These are phyloP conservation scores for Rutpela maculata DNA, from an alignment of 2,888 invertebrate species.

Conservation along the genomic window DNA sequence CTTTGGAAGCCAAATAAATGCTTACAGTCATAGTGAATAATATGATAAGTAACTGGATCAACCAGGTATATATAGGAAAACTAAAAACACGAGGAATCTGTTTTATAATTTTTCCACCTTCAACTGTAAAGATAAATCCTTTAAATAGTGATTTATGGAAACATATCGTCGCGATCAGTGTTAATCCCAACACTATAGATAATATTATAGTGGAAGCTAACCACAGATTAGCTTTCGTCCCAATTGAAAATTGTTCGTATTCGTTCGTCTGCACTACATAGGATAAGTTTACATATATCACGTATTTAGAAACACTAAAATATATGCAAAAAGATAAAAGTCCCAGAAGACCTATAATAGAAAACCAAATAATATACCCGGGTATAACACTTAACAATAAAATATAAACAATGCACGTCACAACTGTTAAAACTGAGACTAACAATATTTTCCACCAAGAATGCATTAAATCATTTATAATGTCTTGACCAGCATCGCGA, in stretches of 20 bases:
- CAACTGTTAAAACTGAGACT: neutral
- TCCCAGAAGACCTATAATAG: neutral
- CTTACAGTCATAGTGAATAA: neutral
- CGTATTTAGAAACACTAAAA: conserved; percentile 2
- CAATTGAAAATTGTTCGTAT: neutral
- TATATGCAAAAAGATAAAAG: neutral
- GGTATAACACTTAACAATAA: neutral
- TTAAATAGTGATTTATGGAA: neutral
- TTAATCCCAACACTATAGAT: neutral
- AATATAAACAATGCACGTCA: conserved; percentile 22
- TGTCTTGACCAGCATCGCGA: neutral
- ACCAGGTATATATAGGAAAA: conserved; percentile 1
- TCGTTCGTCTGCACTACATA: neutral
- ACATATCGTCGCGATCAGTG: neutral
- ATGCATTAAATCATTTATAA: conserved; percentile 11
- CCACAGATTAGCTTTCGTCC: neutral
- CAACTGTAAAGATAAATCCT: neutral
- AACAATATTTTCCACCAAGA: conserved; percentile 33
- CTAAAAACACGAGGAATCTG: conserved; percentile 1
- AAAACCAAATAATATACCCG: conserved; percentile 8
- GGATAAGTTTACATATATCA: neutral
- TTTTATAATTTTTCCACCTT: neutral
- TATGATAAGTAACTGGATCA: neutral
- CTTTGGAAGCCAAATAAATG: conserved; percentile 4
- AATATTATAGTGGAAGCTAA: conserved; percentile 1